Evolutionary conservation across 2,113 vertebrate species (phyloP), one percentile per base, ranked within the genome.

Genomic region (Datnioides undecimradiatus): DNA sequence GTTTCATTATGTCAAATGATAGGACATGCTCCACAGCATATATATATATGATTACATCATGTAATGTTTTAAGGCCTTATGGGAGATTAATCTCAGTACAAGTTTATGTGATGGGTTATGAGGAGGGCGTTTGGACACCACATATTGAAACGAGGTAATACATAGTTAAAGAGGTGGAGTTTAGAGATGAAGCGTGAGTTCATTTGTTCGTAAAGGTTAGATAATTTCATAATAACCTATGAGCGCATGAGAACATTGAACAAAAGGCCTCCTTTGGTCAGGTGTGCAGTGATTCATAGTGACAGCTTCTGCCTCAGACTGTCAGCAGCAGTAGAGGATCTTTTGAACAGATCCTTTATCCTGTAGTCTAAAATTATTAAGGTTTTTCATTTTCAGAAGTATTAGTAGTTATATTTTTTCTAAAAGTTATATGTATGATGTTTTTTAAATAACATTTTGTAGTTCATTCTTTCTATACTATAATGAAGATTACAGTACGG

Each of bases 1-100:
- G 68, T 85, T 31, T 75, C 49, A 73, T 76, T 75, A 74, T 75
- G 33, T 71, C 3, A 16, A 76, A 43, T 51, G 51, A 64, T 3
- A 46, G 67, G 67, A 68, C 60, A 69, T 23, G 51, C 45, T 67
- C 43, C 17, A 19, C 57, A 14, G 31, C 10, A 2, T 0, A 25
- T 64, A 27, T 64, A 27, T 52, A 31, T 57, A 33, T 33, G 21
- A 71, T 75, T 54, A 27, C 23, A 80, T 76, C 63, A 63, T 62
- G 36, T 84, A 9, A 68, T 25, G 21, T 71, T 66, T 46, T 13
- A 40, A 25, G 62, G 69, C 19, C 43, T 25, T 40, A 31, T 19
- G 27, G 45, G 45, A 36, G 58, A 66, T 81, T 43, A 1, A 43
- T 79, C 69, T 83, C 54, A 46, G 7, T 27, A 23, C 17, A 25